Evolutionary conservation across 2,888 invertebrate genomes (phyloP), one percentile per base, ranked within the genome.

Genomic region (Polymixis lichenea): DNA sequence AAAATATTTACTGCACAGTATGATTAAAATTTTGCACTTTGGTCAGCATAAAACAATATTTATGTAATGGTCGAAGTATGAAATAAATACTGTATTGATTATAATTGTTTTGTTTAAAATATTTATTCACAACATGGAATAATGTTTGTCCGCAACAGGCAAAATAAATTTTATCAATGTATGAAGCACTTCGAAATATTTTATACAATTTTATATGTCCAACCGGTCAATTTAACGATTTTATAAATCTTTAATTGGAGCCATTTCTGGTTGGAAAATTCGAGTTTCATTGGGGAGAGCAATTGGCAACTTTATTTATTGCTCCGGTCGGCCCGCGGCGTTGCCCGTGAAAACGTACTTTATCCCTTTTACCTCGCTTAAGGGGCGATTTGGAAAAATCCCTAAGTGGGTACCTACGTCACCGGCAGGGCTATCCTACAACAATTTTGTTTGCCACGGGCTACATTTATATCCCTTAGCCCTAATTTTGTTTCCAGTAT

Each of bases 231-330:
- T 87, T 75, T 67, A 83, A 74, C 77, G 74, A 77, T 83, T 86
- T 80, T 84, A 83, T 78, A 84, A 86, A 83, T 79, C 80, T 78
- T 84, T 82, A 71, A 80, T 78, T 80, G 64, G 51, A 58, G 51
- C 72, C 55, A 72, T 84, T 82, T 86, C 67, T 82, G 80, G 82
- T 80, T 78, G 78, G 66, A 66, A 83, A 83, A 83, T 83, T 86
- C 85, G 78, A 72, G 81, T 87, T 88, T 75, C 81, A 80, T 82
- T 85, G 82, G 73, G 78, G 66, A 81, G 70, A 77, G 83, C 88
- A 82, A 87, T 88, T 83, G 87, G 81, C 78, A 82, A 88, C 77
- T 87, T 88, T 88, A 88, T 88, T 88, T 88, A 88, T 88, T 82
- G 81, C 85, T 67, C 71, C 80, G 80, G 64, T 75, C 70, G 82